Evolutionary conservation across 37 sponge, comb jelly and placozoan species (phyloP), one percentile per base, ranked within the genome.

Genomic region (Eunapius fragilis): DNA sequence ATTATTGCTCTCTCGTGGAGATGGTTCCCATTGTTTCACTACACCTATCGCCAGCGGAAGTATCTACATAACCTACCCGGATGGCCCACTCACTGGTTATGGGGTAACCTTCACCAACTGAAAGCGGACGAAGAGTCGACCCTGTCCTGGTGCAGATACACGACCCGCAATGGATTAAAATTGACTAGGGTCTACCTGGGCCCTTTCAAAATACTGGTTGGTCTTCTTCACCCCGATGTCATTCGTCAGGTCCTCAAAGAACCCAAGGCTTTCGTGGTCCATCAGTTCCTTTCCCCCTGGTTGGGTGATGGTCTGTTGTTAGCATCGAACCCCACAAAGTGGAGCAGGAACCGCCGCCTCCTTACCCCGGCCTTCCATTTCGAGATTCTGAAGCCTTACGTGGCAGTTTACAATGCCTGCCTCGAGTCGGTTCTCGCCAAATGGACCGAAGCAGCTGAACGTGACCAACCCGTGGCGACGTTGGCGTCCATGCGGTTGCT

Each of bases 351-450:
- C 69, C 73, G 93, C 7, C 84, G 87, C 17, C 73, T 92, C 2
- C 78, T 92, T 17, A 92, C 92, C 25, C 92, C 92, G 22, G 89
- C 85, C 2, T 92, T 92, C 69, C 93, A 92, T 47, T 92, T 89
- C 71, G 89, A 75, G 10, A 75, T 92, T 24, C 82, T 92, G 25
- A 88, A 89, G 70, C 84, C 86, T 24, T 92, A 92, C 69, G 77
- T 92, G 28, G 25, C n/a, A 0, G 77, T 92, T 22, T 89, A 84
- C 75, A 89, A 89, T 45, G 68, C 47, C 25, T 70, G 79, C 28
- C 23, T 79, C 31, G 83, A 79, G 49, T 3, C 74, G 2, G 41
- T 85, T 6, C 31, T 89, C 72, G 81, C n/a, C 47, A 78, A 78
- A 26, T 78, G 78, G 78, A 3, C 41, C 24, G 78, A 23, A 1